phyloP scores from a whole-genome alignment of 2,113 vertebrate species.

The Chaenocephalus aceratus region DNA sequence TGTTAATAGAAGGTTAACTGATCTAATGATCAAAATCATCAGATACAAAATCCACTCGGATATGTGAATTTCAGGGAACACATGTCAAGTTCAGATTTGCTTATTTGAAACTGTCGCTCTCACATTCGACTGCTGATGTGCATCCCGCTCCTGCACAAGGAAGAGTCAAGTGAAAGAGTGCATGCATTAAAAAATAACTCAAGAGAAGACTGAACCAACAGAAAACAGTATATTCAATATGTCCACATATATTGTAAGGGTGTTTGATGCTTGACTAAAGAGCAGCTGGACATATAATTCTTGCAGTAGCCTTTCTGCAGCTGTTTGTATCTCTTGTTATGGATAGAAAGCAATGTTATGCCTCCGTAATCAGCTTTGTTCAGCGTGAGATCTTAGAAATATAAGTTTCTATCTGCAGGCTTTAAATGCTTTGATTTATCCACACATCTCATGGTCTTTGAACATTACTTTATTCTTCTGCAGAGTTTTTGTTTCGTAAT shows the following conservation, averaged over 20 bases:
- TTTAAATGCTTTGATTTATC: background rate
- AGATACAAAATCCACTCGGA: slow-evolving; percentile 40
- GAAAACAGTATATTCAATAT: background rate
- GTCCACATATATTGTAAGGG: background rate
- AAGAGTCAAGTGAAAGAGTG: slow-evolving; percentile 65
- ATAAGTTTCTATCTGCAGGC: background rate
- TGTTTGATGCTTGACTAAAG: slow-evolving; percentile 25
- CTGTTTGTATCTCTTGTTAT: background rate
- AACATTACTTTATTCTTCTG: background rate
- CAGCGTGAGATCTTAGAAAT: background rate
- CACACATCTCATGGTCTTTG: slow-evolving; percentile 4
- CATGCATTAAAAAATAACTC: slow-evolving; percentile 66
- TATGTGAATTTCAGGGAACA: slow-evolving; percentile 8
- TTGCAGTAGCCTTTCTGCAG: background rate
- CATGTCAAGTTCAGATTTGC: slow-evolving; percentile 12
- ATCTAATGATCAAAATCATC: slow-evolving; percentile 53
- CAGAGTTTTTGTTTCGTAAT: background rate
- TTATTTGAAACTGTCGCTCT: slow-evolving; percentile 61
- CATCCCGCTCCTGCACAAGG: slow-evolving; percentile 67
- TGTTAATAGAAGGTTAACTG: slow-evolving; percentile 25
- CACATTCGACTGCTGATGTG: slow-evolving; percentile 71
- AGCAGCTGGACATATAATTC: background rate
- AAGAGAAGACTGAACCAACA: slow-evolving; percentile 2
- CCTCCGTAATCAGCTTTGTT: background rate
- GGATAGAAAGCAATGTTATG: background rate